Evolutionary conservation across 2,797 vertebrate species (phyloP), one percentile per base, ranked within the genome.

Genomic region (Coccyzus lansbergi): DNA sequence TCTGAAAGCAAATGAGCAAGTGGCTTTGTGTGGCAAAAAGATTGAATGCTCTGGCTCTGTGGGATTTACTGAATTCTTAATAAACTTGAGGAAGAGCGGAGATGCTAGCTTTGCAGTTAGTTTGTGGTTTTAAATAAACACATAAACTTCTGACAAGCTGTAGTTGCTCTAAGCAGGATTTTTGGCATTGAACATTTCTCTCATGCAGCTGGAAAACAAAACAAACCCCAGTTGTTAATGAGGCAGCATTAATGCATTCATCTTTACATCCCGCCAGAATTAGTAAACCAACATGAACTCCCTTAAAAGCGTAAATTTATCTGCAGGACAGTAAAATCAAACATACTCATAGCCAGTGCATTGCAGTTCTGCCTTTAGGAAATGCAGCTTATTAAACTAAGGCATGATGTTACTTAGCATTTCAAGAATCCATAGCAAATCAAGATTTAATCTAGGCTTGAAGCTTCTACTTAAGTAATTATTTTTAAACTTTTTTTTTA

Each of bases 321-420:
- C 68, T 86, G 58, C 33, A 51, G 88, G 62, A 65, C n/a, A 25
- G 49, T 74, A n/a, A 86, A 94, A 51, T 53, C 6, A 9, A 83
- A 38, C 62, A 26, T 51, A 3, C 0, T 58, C 44, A 29, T 56
- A 55, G 58, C 72, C 94, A 86, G 56, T 92, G 90, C 86, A 80
- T 44, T 94, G 94, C 94, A 95, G 86, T 65, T 89, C 71, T 80
- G 84, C 92, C 86, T 78, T 71, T 40, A 71, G 74, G 82, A 83
- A 51, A 49, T 14, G 72, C 79, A 91, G 81, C 18, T 25, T 42
- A 34, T 88, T 92, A 86, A 92, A 70, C 44, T 28, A 25, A 67
- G 56, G 31, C 19, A 2, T 20, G 36, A 25, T n/a, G 29, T 87
- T 83, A 26, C 34, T 88, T 77, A 49, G 59, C 63, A 29, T 82